Evolutionary conservation across 2,888 invertebrate species (phyloP).

Genomic region (Calliphora vomitoria): DNA sequence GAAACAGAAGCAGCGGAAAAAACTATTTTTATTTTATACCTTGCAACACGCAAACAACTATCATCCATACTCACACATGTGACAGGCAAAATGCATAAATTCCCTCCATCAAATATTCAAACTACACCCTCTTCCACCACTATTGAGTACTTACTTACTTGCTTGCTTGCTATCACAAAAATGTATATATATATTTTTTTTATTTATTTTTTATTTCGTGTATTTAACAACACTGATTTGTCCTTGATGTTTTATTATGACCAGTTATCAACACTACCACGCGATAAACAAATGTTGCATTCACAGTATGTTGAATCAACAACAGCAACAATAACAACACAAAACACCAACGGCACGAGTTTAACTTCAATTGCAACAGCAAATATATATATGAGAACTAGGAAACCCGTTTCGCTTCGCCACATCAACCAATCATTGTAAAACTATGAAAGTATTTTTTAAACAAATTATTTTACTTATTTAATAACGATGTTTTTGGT

Average conservation of each 20-base stretch:
- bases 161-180: no score
- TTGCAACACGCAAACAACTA: constrained; percentile 62
- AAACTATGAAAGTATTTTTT: no score
- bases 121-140: no score
- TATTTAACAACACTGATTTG: constrained; percentile 56
- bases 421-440: no score
- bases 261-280: constrained; percentile 57
- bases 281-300: constrained; percentile 54
- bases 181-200: no score
- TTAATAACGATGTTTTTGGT: no score
- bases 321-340: no score
- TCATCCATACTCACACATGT: constrained; percentile 35
- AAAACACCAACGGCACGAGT: no score
- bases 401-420: no score
- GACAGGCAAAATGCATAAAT: constrained; percentile 14
- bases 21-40: constrained; percentile 53
- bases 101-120: neutral
- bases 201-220: constrained; percentile 1
- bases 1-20: constrained; percentile 15
- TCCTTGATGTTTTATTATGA: constrained; percentile 26
- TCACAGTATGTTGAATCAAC: no score
- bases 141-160: neutral
- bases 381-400: neutral
- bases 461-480: no score
- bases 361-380: constrained; percentile 3